Evolutionary conservation across 2,888 invertebrate species (phyloP).

Genomic region (Tiliacea citrago): DNA sequence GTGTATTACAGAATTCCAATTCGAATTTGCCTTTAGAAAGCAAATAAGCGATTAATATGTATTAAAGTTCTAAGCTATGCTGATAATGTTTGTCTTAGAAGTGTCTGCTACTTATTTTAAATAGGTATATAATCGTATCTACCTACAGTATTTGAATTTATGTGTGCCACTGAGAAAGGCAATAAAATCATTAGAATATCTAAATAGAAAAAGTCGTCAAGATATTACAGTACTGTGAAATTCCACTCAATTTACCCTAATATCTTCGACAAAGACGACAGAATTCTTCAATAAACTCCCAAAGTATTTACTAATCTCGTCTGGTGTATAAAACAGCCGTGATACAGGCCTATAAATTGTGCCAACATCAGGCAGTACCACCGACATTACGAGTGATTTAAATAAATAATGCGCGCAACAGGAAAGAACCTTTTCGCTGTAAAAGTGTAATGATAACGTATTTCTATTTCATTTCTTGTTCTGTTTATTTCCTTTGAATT

Average conservation of each 20-base stretch:
- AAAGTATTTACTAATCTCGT: slow-evolving; percentile 43
- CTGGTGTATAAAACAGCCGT: slow-evolving; percentile 30
- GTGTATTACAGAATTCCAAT: slow-evolving; percentile 52
- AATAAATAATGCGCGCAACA: slow-evolving; percentile 57
- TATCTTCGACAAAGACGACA: slow-evolving; percentile 21
- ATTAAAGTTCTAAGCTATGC: slow-evolving; percentile 13
- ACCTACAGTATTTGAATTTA: neutral
- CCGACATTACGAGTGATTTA: slow-evolving; percentile 57
- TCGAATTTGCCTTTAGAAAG: slow-evolving; percentile 48
- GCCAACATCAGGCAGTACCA: slow-evolving; percentile 48
- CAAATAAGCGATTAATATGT: slow-evolving; percentile 40
- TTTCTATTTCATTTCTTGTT: slow-evolving; percentile 38
- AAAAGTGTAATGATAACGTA: slow-evolving; percentile 42
- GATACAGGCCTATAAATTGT: slow-evolving; percentile 50
- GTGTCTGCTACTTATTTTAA: neutral
- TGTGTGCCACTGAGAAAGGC: neutral
- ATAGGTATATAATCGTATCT: neutral
- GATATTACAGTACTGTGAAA: neutral
- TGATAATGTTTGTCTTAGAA: neutral
- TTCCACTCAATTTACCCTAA: slow-evolving; percentile 15
- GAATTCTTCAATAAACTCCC: slow-evolving; percentile 28
- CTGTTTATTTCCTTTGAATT: slow-evolving; percentile 31
- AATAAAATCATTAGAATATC: neutral
- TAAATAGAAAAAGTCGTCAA: neutral
- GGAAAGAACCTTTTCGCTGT: slow-evolving; percentile 45